These are phyloP conservation scores for Hypercompe scribonia DNA, from an alignment of 2,888 invertebrate species.

Conservation along the genomic window DNA sequence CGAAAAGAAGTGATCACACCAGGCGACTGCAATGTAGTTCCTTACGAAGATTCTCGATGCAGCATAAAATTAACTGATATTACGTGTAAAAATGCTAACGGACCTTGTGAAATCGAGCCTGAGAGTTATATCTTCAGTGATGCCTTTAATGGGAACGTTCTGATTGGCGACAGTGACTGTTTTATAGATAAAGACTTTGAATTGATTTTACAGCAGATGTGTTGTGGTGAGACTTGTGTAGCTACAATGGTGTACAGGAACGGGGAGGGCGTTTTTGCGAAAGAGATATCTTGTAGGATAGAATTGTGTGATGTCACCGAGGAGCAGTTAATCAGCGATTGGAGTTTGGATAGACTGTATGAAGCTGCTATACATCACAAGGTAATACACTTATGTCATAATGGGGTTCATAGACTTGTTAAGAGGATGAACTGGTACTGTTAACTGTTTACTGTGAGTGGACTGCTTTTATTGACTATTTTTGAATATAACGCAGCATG, in stretches of 20 bases:
- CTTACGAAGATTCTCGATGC: constrained; percentile 80
- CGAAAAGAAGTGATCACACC: constrained; percentile 70
- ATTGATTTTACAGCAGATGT: constrained; percentile 84
- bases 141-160: constrained; percentile 76
- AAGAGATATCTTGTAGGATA: constrained; percentile 75
- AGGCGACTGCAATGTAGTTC: constrained; percentile 77
- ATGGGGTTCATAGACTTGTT: not conserved
- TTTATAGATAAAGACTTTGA: constrained; percentile 85
- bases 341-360: constrained; percentile 85
- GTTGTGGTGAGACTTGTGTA: constrained; percentile 76
- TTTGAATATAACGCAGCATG: not conserved
- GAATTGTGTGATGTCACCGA: constrained; percentile 76
- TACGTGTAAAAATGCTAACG: constrained; percentile 61
- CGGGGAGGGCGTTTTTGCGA: constrained; percentile 58
- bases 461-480: not conserved
- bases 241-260: constrained; percentile 73
- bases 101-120: constrained; percentile 66
- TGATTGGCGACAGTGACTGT: constrained; percentile 81
- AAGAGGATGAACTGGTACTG: not conserved
- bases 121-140: constrained; percentile 70
- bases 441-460: not conserved
- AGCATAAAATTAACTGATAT: constrained; percentile 71
- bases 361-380: constrained; percentile 83
- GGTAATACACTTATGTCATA: constrained; percentile 39
- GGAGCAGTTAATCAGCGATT: constrained; percentile 84